Conservation (phyloP, 2,888 invertebrate species). For the Lampropteryx suffumata region DNA sequence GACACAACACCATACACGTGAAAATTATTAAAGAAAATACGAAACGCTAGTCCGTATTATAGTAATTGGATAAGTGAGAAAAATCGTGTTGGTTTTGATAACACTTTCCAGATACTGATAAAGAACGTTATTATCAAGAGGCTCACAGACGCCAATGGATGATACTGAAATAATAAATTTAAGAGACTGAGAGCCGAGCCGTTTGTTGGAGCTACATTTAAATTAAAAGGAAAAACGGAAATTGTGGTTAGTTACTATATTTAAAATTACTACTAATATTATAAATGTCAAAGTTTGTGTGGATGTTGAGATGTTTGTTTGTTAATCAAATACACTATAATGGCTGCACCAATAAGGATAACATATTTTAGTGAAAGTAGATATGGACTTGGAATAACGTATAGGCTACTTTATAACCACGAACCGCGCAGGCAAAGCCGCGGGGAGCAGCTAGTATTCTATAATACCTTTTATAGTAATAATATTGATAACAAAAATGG, state of each 20-base stretch:
- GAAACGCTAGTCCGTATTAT: slow-evolving; percentile 28
- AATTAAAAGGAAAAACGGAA: slow-evolving; percentile 46
- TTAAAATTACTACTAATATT: too few species aligned
- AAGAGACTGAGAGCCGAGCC: slow-evolving; percentile 2
- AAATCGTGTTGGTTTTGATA: slow-evolving; percentile 44
- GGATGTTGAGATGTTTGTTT: too few species aligned
- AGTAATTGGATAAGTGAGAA: slow-evolving; percentile 47
- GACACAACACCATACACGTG: background rate
- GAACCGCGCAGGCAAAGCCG: too few species aligned
- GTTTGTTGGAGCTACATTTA: slow-evolving; percentile 36
- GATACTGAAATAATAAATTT: slow-evolving; percentile 7
- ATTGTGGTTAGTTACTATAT: slow-evolving; percentile 25
- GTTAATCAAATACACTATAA: too few species aligned
- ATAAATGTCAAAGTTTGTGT: too few species aligned
- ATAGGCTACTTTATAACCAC: too few species aligned
- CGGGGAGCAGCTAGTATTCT: too few species aligned
- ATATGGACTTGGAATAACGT: too few species aligned
- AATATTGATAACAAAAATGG: too few species aligned
- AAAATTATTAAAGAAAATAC: slow-evolving; percentile 1
- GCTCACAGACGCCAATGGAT: slow-evolving; percentile 20
- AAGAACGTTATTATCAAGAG: slow-evolving; percentile 31
- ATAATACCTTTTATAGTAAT: background rate
- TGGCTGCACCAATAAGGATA: too few species aligned
- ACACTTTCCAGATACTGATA: slow-evolving; percentile 46
- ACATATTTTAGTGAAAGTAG: too few species aligned